Base-by-base conservation (phyloP, 2,113 vertebrate genomes). In the Scalopus aquaticus region DNA sequence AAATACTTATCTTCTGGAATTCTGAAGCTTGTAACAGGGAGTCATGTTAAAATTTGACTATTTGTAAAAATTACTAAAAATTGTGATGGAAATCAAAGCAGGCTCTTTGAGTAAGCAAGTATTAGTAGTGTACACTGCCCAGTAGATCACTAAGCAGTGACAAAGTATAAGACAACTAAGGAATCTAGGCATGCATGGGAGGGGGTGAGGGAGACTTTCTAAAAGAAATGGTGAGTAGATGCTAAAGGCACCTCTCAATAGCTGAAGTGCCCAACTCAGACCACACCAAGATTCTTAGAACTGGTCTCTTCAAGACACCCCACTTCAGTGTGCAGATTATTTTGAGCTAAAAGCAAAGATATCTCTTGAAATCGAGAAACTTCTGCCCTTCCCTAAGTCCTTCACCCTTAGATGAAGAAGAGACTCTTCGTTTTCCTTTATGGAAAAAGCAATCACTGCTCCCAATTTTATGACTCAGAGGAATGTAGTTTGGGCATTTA, bases 21-120 rank as follows among this genome's bases (percentile, higher is more conserved):
- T 62, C 37, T 93, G 56, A 64, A 51, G 16, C 70, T 78, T 87
- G 60, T 37, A 79, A 24, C n/a, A 80, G 74, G 58, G 37, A 91
- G 37, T 28, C 6, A 42, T 35, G 60, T 28, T n/a, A 79, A 91
- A 83, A 74, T 46, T 82, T 58, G 44, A 49, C 42, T 89, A 28
- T 44, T 39, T 85, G 54, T 56, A 56, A 56, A 56, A 51, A 16
- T 51, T 51, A 22, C 54, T 56, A 20, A 56, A 56, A 56, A 22
- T 86, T 88, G 15, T 79, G 80, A 85, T n/a, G 70, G 22, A 74
- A 89, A 83, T 83, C 35, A 83, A 42, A 22, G 35, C 35, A 90
- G 95, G 8, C 2, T 28, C 69, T 80, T 42, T 30, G 78, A 65
- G 13, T 7, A 54, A 88, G 69, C 5, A 77, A 32, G 24, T 1